Base-by-base conservation (phyloP, 2,797 vertebrate genomes). In the Lepilemur septentrionalis region DNA sequence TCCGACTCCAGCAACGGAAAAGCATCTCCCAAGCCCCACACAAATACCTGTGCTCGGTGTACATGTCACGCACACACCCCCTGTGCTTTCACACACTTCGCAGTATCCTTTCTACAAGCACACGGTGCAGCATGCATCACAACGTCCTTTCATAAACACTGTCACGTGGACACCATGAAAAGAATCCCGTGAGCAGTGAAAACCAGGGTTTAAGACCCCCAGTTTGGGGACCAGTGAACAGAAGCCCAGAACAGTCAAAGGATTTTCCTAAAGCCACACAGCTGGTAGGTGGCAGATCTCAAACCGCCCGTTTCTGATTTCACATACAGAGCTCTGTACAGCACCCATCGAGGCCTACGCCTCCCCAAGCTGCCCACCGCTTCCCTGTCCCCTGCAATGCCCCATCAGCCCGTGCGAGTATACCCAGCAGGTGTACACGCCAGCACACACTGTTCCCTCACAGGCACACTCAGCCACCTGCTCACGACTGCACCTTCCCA, bases 201-300 rank as follows among this genome's bases (percentile, higher is more conserved):
- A 61, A 15, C 22, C 7, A 32, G 18, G 41, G 52, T 35, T 46
- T 22, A 25, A 59, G 5, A 14, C 15, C 46, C 46, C 32, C 13
- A 48, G 0, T 46, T 22, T 41, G 10, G 4, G 7, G 46, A 6
- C 43, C 32, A 52, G 25, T 38, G 41, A 65, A 55, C 17, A 67
- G 46, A 72, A 20, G 7, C 13, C 63, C 85, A 41, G 52, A 81
- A 80, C 38, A 2, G 50, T 70, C 55, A 78, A 55, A 20, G 7
- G n/a, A 28, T 88, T 55, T 89, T 59, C 63, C 41, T 50, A 73
- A 79, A 94, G 57, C 41, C 48, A 41, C 87, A 90, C 72, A 59
- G 76, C n/a, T n/a, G 57, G 41, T 0, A 18, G 65, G 0, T 2
- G 72, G 38, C 20, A 30, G 55, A 38, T 73, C 88, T 69, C 83